Evolutionary conservation across 2,888 invertebrate species (phyloP), one percentile per base, ranked within the genome.

Genomic region (Trichopria drosophilae): DNA sequence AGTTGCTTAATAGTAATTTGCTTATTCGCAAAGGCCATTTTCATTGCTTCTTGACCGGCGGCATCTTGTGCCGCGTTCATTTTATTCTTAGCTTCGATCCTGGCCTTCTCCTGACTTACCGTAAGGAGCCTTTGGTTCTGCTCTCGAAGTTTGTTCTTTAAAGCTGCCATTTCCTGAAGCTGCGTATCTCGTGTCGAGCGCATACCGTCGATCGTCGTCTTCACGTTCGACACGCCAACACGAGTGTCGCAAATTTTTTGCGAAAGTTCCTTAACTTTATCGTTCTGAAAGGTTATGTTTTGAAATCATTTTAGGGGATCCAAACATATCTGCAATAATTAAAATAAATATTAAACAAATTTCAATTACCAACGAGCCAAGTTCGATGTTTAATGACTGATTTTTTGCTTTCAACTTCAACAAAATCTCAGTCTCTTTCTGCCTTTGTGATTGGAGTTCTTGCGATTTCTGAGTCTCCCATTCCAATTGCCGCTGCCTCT

Each of bases 151-250:
- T 84, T 83, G 7, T 86, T 84, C 72, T 92, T 94, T 1, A 91
- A 78, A 49, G 86, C 85, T 6, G 88, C 84, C 87, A 91, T 89
- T 62, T 93, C 93, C 3, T 86, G 81, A 82, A 97, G 86, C 62
- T 93, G 93, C 0, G 87, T 80, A 73, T 99, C 98, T 3, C 98
- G 82, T n/a, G 92, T 92, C 0, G 87, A 82, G 71, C 89, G 80
- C 97, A 97, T 97, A 0, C 90, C 90, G 72, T 99, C 98, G 50
- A 99, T 99, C n/a, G 92, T 90, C 1, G 90, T 84, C 76, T 97
- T 97, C 2, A 93, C 89, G 26, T 89, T 87, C 0, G 93, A 90
- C 0, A 97, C 94, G 2, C 90, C 90, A 4, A 89, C 87, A 13
- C 90, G 81, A 0, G 91, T 90, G 68, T 90, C 89, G 64, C 86